These are phyloP conservation scores for Selenia dentaria DNA, from an alignment of 2,888 invertebrate species.

Conservation along the genomic window DNA sequence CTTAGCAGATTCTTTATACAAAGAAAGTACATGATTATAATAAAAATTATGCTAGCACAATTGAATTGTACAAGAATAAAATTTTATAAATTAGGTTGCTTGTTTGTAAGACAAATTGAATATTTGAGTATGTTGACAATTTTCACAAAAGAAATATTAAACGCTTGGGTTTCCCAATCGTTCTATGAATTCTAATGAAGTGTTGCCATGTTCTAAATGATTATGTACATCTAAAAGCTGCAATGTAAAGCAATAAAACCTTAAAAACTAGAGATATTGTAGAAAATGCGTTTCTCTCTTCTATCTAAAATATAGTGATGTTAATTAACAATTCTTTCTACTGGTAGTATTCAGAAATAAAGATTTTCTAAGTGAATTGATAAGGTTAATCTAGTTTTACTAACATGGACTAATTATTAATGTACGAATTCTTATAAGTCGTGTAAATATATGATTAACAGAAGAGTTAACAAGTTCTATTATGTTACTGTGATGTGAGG, in stretches of 20 bases:
- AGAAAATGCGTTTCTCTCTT: constrained; percentile 1
- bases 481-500: constrained; percentile 11
- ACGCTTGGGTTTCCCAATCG: constrained; percentile 15
- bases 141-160: constrained; percentile 4
- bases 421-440: constrained; percentile 43
- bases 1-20: not conserved
- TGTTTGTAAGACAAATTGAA: constrained; percentile 35
- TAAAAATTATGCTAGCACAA: constrained; percentile 44
- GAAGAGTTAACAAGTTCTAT: constrained; percentile 45
- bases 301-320: constrained; percentile 10
- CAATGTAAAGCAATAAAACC: constrained; percentile 44
- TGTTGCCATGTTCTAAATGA: constrained; percentile 31
- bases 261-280: not conserved
- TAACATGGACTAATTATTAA: constrained; percentile 48
- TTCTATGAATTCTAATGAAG: constrained; percentile 23
- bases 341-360: constrained; percentile 33
- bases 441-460: constrained; percentile 64
- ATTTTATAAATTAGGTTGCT: constrained; percentile 36
- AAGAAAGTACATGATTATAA: constrained; percentile 45
- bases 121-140: constrained; percentile 27
- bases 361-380: constrained; percentile 37
- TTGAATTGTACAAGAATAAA: constrained; percentile 33
- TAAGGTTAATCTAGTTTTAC: constrained; percentile 41
- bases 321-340: constrained; percentile 33
- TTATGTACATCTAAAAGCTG: constrained; percentile 21